phyloP scores from a whole-genome alignment of 2,888 invertebrate genomes.

The Lordiphosa fenestrarum region DNA sequence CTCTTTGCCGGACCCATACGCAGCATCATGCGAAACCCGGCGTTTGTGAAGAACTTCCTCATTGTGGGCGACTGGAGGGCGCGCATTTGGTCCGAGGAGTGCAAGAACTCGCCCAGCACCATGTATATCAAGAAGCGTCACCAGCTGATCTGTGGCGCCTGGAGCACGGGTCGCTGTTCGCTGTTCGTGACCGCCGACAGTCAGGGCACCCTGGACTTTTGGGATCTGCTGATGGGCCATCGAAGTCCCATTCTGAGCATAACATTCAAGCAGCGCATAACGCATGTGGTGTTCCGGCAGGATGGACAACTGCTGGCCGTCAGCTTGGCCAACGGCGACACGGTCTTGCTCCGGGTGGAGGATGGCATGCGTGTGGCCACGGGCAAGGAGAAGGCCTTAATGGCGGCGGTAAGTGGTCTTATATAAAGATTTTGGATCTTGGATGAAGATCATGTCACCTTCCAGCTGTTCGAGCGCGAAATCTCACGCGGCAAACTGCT shows the following conservation, averaged over 20 bases:
- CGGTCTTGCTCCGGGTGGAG: constrained; percentile 85
- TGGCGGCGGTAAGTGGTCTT: constrained; percentile 81
- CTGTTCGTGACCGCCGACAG: constrained; percentile 85
- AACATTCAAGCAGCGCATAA: constrained; percentile 83
- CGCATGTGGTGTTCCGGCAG: constrained; percentile 84
- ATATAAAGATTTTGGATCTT: too few species aligned
- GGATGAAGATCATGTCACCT: too few species aligned
- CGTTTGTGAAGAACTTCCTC: constrained; percentile 84
- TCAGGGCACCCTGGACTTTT: constrained; percentile 88
- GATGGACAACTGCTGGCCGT: constrained; percentile 77
- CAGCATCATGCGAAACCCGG: constrained; percentile 86
- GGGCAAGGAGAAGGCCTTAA: constrained; percentile 85
- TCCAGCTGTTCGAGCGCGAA: constrained; percentile 4
- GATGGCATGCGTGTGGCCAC: constrained; percentile 84
- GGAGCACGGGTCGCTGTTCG: constrained; percentile 87
- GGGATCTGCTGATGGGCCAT: constrained; percentile 89
- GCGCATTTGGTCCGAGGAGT: constrained; percentile 88
- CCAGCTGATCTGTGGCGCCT: constrained; percentile 89
- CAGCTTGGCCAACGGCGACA: constrained; percentile 85
- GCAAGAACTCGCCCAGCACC: constrained; percentile 92
- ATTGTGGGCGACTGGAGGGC: constrained; percentile 84
- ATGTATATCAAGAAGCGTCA: constrained; percentile 88
- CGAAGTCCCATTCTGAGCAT: constrained; percentile 83
- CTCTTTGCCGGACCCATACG: constrained; percentile 89
- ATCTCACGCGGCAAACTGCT: constrained; percentile 1